Conservation (phyloP, 2,888 invertebrate genomes). For the Endomychus coccineus region DNA sequence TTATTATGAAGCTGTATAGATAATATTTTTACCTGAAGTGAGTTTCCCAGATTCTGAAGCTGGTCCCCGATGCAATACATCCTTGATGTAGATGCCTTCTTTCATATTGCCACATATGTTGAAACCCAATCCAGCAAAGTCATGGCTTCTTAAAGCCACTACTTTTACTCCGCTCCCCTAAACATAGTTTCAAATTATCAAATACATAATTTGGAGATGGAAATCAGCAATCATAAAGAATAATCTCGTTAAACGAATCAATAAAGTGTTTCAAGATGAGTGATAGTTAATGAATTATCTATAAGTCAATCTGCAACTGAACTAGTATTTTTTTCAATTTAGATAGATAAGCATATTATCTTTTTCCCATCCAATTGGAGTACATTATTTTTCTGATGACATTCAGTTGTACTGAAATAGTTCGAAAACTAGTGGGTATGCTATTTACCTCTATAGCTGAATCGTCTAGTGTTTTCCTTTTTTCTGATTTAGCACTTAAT, state of each 20-base stretch:
- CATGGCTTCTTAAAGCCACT: conserved; percentile 74
- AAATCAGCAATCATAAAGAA: too few species aligned
- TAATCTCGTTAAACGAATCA: too few species aligned
- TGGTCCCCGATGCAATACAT: conserved; percentile 78
- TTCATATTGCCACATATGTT: conserved; percentile 85
- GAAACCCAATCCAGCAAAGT: conserved; percentile 83
- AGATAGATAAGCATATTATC: too few species aligned
- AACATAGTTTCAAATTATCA: conserved; percentile 21
- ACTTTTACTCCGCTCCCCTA: conserved; percentile 54
- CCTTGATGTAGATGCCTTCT: conserved; percentile 83
- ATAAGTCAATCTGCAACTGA: too few species aligned
- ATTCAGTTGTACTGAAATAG: too few species aligned
- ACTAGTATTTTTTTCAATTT: too few species aligned
- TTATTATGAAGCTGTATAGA: too few species aligned
- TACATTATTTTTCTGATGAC: too few species aligned
- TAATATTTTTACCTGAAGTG: conserved; percentile 72
- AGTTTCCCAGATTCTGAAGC: conserved; percentile 78
- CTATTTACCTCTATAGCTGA: conserved; percentile 50
- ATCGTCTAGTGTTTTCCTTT: conserved; percentile 51
- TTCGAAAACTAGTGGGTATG: neutral
- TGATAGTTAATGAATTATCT: too few species aligned
- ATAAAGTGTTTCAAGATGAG: too few species aligned
- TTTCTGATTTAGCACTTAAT: conserved; percentile 42
- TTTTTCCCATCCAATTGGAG: too few species aligned
- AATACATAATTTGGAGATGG: too few species aligned